Evolutionary conservation across 2,797 vertebrate species (phyloP), one percentile per base, ranked within the genome.

Genomic region (Anas acuta): DNA sequence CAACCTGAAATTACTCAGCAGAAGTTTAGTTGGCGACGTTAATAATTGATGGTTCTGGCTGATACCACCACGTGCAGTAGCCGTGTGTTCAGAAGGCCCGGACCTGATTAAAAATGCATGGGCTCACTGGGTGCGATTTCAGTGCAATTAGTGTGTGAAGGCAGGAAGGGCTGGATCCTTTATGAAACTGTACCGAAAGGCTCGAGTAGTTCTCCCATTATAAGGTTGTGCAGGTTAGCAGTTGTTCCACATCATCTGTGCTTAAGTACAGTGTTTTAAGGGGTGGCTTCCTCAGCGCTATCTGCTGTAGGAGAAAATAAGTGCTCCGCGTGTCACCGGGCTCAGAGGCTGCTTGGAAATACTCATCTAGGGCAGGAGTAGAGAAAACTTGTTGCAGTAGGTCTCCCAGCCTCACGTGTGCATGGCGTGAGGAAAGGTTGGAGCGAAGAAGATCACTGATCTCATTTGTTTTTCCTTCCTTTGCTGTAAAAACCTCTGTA

Each of bases 61-160:
- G 92, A 92, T 96, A 86, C 87, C 87, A 74, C 82, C 89, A 84
- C 66, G 18, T 92, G 93, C 87, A 91, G 64, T 11, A 85, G 92
- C 93, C 60, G 79, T 61, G 62, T 87, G 71, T 88, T 95, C 85
- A 77, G 84, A 90, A 95, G 94, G 71, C 80, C 90, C 78, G 69
- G 75, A 90, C 66, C 65, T 74, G 82, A 96, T 97, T 92, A 97
- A 97, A 96, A 95, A 97, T 97, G 87, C 87, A 96, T 96, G 62
- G 71, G 28, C 73, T 96, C 91, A 87, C 45, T 95, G 95, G 92
- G 93, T 96, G 94, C 95, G 84, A 91, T 97, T 97, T 97, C 97
- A 96, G 83, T 72, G 85, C 94, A 93, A 95, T 97, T 97, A 96
- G 66, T 75, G 7, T 88, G 85, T 80, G 90, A 96, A 92, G 90